Percentiles rank a stretch among this genome's conserved stretches.
Conservation (phyloP, 2,113 vertebrate species). For the Triplophysa siluroides region DNA sequence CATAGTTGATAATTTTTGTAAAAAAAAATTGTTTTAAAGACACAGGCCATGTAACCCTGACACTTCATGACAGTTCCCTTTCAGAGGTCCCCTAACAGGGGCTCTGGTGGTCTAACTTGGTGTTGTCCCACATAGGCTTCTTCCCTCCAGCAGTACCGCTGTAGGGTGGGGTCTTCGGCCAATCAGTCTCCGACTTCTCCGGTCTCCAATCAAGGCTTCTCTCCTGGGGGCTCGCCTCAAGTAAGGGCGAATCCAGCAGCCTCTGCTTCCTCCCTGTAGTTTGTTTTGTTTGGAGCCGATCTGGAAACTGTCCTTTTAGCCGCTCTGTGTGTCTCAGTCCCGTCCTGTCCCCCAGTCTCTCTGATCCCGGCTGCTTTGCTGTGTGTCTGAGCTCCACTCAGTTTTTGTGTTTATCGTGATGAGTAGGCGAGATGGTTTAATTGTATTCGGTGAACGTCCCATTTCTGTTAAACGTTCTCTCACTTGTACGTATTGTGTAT, state of each 20-base stretch:
- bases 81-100: conserved; percentile 36
- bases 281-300: conserved; percentile 42
- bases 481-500: background rate
- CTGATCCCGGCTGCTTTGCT: conserved; percentile 30
- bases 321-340: conserved; percentile 36
- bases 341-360: conserved; percentile 35
- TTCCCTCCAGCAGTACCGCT: conserved; percentile 98
- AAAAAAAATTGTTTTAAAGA: background rate
- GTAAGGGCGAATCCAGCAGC: conserved; percentile 81
- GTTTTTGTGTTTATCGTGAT: conserved; percentile 31
- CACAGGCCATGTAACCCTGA: conserved; percentile 9
- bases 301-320: conserved; percentile 33
- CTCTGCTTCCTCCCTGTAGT: conserved; percentile 62
- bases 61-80: background rate
- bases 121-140: conserved; percentile 73
- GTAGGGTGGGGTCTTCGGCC: conserved; percentile 95
- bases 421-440: conserved; percentile 48
- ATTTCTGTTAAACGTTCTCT: conserved; percentile 13
- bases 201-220: conserved; percentile 99
- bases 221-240: conserved; percentile 98
- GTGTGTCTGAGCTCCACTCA: conserved; percentile 38
- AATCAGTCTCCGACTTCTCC: conserved; percentile 99
- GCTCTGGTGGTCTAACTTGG: conserved; percentile 70
- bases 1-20: background rate
- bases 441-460: conserved; percentile 35